Conservation (phyloP, 2,888 invertebrate species). For the Parnassius smintheus region DNA sequence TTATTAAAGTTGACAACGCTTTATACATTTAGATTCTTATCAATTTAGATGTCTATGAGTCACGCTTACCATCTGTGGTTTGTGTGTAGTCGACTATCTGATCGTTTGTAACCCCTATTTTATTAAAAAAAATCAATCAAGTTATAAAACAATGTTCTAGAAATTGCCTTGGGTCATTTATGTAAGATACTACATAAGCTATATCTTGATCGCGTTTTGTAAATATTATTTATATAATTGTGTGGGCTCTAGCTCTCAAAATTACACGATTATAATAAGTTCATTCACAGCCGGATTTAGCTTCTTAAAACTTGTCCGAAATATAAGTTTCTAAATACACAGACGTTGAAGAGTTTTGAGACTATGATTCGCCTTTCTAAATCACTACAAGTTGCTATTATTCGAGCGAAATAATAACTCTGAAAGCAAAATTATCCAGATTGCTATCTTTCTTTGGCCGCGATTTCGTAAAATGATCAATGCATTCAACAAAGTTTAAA, state of each 20-base stretch:
- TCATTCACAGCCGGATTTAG: slow-evolving; percentile 11
- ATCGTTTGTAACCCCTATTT: too few species aligned
- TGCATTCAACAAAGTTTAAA: too few species aligned
- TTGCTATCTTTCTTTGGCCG: neutral
- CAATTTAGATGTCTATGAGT: too few species aligned
- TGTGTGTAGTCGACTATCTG: too few species aligned
- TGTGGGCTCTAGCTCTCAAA: neutral
- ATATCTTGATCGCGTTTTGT: neutral
- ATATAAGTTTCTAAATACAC: slow-evolving; percentile 13
- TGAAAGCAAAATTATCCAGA: slow-evolving; percentile 1
- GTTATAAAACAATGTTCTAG: too few species aligned
- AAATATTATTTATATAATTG: slow-evolving; percentile 5
- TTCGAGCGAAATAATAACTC: neutral
- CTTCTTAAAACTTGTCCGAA: slow-evolving; percentile 13
- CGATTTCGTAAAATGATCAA: too few species aligned
- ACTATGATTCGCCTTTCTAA: slow-evolving; percentile 17
- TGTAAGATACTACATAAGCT: too few species aligned
- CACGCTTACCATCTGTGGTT: too few species aligned
- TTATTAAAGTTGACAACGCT: too few species aligned
- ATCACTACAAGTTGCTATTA: slow-evolving; percentile 3
- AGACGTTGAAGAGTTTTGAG: slow-evolving; percentile 7
- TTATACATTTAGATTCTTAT: too few species aligned
- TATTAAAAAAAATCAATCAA: too few species aligned
- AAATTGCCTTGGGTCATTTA: too few species aligned
- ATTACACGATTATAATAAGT: slow-evolving; percentile 8